These are phyloP conservation scores for Amorpha juglandis DNA, from an alignment of 2,888 invertebrate species.

Conservation along the genomic window DNA sequence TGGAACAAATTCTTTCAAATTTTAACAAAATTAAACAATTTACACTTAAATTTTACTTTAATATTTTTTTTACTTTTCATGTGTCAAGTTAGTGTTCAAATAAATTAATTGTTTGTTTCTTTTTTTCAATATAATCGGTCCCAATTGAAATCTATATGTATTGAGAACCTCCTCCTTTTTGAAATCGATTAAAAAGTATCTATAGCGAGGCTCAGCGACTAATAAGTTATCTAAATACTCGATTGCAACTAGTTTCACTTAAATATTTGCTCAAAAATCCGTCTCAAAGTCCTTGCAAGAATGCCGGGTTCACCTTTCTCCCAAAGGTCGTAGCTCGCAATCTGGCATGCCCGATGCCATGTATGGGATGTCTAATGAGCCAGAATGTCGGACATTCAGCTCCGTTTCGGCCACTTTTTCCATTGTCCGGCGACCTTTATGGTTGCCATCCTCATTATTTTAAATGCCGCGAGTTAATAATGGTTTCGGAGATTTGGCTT, in stretches of 20 bases:
- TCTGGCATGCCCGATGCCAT: constrained; percentile 47
- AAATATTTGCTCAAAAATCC: neutral
- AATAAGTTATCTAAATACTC: no score
- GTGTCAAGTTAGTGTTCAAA: no score
- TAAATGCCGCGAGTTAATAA: constrained; percentile 14
- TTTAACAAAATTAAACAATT: no score
- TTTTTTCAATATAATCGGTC: no score
- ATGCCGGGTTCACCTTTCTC: constrained; percentile 19
- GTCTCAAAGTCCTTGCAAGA: neutral
- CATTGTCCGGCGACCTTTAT: constrained; percentile 29
- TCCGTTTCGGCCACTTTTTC: constrained; percentile 40
- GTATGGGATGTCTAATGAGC: constrained; percentile 63
- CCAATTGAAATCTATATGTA: no score
- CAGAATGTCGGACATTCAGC: constrained; percentile 40
- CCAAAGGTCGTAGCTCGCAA: constrained; percentile 20
- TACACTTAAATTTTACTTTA: no score
- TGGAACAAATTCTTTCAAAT: no score
- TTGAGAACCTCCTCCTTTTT: no score
- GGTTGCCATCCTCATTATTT: constrained; percentile 17
- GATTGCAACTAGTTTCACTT: neutral
- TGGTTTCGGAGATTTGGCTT: neutral
- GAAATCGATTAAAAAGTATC: no score
- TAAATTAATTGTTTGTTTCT: no score
- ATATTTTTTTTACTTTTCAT: no score
- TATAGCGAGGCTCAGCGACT: no score